Base-by-base conservation (phyloP, 2,888 invertebrate species). In the Hirtodrosophila alboralis region DNA sequence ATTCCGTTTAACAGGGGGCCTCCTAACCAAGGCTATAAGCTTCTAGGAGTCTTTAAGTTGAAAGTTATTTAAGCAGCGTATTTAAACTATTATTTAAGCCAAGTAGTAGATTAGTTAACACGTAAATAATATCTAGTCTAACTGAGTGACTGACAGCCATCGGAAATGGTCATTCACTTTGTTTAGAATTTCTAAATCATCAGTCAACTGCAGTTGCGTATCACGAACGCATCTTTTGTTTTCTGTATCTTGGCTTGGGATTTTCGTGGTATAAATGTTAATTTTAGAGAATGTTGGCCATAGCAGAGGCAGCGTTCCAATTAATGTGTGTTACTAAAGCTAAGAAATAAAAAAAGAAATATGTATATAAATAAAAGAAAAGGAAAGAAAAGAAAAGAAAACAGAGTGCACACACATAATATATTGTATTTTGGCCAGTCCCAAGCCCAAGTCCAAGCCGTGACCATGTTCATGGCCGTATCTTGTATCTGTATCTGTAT, bases 391-490 rank as follows among this genome's bases (percentile, higher is more conserved):
- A 31, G 26, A 16, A 34, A 33, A 37, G 27, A 44, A 49, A 68
- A 41, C 33, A 56, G 27, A 57, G 30, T 44, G 26, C 51, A 53
- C 41, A 34, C 48, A 41, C 59, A 52, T 60, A 83, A 79, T 72
- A 69, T 57, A 73, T 76, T 73, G 81, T 76, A 45, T 73, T 73
- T 77, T 64, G 51, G 81, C 67, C 63, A 37, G 48, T 59, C 52
- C 61, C 26, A 40, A 18, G 21, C 21, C 31, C 57, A 65, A 56
- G 57, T 38, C 51, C 75, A 75, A 53, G 75, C 70, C 78, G 76
- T 78, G 78, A 78, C 79, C 79, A 84, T 80, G 73, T 75, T 75
- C 87, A 72, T 75, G 75, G 74, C 59, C 75, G 73, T 81, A 81
- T 86, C 86, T 81, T 77, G 69, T 81, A 80, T 66, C 69, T 74